phyloP scores from a whole-genome alignment of 2,797 vertebrate species.

The Pseudochirops corinnae region DNA sequence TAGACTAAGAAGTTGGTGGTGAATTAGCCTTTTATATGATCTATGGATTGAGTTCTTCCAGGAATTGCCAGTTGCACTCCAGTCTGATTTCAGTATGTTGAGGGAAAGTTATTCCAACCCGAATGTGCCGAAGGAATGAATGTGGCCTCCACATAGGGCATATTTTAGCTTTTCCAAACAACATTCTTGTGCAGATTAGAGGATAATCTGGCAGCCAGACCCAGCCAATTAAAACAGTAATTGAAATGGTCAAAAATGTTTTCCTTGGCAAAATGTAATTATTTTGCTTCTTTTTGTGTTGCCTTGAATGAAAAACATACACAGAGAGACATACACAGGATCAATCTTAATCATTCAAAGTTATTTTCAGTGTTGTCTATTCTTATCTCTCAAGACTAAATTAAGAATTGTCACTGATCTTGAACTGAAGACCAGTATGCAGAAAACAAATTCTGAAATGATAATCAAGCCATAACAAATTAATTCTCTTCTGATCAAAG shows the following conservation, averaged over 20 bases:
- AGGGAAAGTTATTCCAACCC: conserved; percentile 67
- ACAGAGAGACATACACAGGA: conserved; percentile 45
- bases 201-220: conserved; percentile 84
- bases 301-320: conserved; percentile 79
- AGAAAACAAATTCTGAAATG: conserved; percentile 76
- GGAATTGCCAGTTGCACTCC: conserved; percentile 61
- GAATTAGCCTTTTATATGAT: conserved; percentile 59
- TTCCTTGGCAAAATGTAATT: conserved; percentile 84
- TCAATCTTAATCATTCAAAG: conserved; percentile 78
- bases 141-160: conserved; percentile 78
- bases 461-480: conserved; percentile 74
- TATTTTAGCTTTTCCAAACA: conserved; percentile 86
- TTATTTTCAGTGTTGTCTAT: conserved; percentile 76
- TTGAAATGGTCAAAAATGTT: conserved; percentile 86
- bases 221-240: conserved; percentile 88
- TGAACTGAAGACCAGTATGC: conserved; percentile 70
- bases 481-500: conserved; percentile 70
- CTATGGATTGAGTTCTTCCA: conserved; percentile 68
- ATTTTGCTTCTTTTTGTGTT: conserved; percentile 79
- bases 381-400: conserved; percentile 66
- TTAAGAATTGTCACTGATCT: conserved; percentile 64
- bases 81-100: conserved; percentile 64
- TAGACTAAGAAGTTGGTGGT: conserved; percentile 60
- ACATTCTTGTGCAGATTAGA: conserved; percentile 89
- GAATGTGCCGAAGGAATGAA: conserved; percentile 77